phyloP scores from a whole-genome alignment of 2,888 invertebrate species.

The Aspidapion aeneum region DNA sequence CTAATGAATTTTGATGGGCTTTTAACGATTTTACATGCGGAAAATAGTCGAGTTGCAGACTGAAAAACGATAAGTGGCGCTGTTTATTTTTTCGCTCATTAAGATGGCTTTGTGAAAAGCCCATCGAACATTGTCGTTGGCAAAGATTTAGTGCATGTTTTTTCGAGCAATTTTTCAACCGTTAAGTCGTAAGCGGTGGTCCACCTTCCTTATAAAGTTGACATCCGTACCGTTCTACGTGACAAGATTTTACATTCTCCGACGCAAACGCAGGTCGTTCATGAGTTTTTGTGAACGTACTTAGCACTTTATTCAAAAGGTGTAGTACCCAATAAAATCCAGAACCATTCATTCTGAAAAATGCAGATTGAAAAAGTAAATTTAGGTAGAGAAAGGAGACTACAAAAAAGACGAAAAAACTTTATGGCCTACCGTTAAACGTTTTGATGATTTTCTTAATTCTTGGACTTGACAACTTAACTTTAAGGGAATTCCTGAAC shows the following conservation, averaged over 20 bases:
- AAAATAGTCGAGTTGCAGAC: background rate
- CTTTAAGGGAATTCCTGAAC: constrained; percentile 5
- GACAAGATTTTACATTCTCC: constrained; percentile 18
- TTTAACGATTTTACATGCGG: background rate
- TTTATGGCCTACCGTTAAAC: background rate
- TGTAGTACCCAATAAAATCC: background rate
- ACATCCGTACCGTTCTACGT: constrained; percentile 11
- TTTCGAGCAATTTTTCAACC: constrained; percentile 4
- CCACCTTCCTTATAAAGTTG: constrained; percentile 18
- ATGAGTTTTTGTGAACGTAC: background rate
- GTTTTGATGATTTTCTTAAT: background rate
- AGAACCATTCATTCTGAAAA: background rate
- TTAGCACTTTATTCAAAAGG: background rate
- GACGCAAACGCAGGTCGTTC: background rate
- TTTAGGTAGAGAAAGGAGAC: background rate
- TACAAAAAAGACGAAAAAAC: background rate
- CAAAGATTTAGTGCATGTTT: constrained; percentile 2
- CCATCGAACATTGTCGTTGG: background rate
- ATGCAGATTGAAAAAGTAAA: background rate
- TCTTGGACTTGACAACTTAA: background rate
- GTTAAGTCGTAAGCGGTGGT: constrained; percentile 6
- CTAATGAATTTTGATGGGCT: background rate
- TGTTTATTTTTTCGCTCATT: background rate
- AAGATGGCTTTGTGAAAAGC: background rate
- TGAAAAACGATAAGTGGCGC: background rate